Percentiles rank a stretch among this genome's conserved stretches.
These are phyloP conservation scores for Pituophis catenifer DNA, from an alignment of 2,113 vertebrate genomes.

Conservation along the genomic window DNA sequence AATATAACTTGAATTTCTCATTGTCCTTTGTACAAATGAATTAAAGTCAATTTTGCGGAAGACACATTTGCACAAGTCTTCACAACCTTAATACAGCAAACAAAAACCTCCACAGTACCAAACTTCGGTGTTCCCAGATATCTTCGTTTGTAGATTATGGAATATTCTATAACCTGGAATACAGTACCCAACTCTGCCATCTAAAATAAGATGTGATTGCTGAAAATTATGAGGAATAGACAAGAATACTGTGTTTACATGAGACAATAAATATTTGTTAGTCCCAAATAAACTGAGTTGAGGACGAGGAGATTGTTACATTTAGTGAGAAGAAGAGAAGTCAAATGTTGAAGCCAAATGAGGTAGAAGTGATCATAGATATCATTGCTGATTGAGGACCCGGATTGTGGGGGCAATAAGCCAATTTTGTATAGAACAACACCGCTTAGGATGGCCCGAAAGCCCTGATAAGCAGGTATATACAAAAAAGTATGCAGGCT, in stretches of 20 bases:
- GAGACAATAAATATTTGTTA: neutral
- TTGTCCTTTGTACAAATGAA: neutral
- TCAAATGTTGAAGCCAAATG: neutral
- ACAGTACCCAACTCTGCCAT: neutral
- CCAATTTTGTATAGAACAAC: too few species aligned
- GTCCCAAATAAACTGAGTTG: neutral
- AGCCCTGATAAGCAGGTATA: too few species aligned
- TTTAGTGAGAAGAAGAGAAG: neutral
- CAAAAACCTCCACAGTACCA: neutral
- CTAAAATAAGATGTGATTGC: neutral
- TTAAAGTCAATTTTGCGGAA: neutral
- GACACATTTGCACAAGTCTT: neutral
- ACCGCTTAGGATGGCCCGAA: too few species aligned
- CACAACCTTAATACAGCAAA: neutral
- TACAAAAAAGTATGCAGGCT: too few species aligned
- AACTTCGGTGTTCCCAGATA: neutral
- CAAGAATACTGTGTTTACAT: neutral
- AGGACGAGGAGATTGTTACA: neutral
- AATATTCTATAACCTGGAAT: neutral
- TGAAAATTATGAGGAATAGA: neutral
- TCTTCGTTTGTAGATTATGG: neutral
- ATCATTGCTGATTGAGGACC: too few species aligned
- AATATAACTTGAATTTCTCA: neutral
- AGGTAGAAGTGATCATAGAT: neutral
- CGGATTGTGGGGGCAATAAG: too few species aligned